These are phyloP conservation scores for Crocodylus rhombifer DNA, from an alignment of 2,797 vertebrate species.

Conservation along the genomic window DNA sequence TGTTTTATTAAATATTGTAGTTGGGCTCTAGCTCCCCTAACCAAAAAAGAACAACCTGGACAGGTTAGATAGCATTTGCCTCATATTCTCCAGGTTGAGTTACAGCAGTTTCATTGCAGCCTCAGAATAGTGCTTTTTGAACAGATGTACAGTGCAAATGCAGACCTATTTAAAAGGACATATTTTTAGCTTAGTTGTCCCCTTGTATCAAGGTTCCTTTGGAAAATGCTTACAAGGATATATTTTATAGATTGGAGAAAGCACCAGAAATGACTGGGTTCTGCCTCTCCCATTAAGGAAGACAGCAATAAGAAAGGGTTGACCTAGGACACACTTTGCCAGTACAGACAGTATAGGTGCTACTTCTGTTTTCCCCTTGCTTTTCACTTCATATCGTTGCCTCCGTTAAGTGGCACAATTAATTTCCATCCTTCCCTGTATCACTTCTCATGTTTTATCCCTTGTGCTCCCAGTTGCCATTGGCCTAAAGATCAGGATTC, in stretches of 20 bases:
- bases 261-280: not conserved
- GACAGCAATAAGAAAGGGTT: not conserved
- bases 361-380: fast-evolving
- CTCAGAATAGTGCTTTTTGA: not conserved
- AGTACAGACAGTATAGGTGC: not conserved
- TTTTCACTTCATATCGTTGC: not conserved
- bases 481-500: not conserved
- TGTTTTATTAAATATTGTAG: conserved; percentile 1
- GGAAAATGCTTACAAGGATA: conserved; percentile 29
- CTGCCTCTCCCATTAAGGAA: not conserved
- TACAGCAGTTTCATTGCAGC: not conserved
- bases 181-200: not conserved
- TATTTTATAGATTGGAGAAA: not conserved
- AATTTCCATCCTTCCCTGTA: not conserved
- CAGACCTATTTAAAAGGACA: not conserved
- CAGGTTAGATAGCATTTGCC: conserved; percentile 12
- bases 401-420: not conserved
- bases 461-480: not conserved
- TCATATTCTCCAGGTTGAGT: not conserved
- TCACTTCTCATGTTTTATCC: not conserved
- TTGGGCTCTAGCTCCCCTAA: not conserved
- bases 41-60: conserved; percentile 12
- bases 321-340: not conserved
- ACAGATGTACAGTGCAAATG: not conserved
- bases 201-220: not conserved